Evolutionary conservation across 2,888 invertebrate species (phyloP).

Genomic region (Torymus texanus): DNA sequence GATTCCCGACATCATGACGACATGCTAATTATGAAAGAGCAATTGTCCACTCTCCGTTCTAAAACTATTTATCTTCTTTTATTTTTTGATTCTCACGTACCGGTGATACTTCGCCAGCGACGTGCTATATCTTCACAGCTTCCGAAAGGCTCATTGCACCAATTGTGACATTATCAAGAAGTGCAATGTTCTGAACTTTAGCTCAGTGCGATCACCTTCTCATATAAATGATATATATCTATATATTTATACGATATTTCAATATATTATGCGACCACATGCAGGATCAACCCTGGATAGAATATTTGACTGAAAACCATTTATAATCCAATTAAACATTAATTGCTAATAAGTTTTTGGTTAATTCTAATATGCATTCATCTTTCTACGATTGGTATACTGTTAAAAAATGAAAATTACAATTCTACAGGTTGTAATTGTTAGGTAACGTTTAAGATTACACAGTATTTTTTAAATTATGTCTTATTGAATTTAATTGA

Average conservation of each 20-base stretch:
- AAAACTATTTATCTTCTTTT: constrained; percentile 44
- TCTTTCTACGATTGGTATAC: constrained; percentile 2
- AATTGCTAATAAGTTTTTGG: constrained; percentile 11
- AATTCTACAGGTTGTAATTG: constrained; percentile 2
- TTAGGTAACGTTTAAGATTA: constrained; percentile 28
- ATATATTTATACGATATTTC: constrained; percentile 44
- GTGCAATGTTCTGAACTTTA: constrained; percentile 57
- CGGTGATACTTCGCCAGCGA: constrained; percentile 40
- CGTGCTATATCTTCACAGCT: constrained; percentile 58
- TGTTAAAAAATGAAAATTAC: constrained; percentile 24
- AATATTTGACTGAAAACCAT: constrained; percentile 54
- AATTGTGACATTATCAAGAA: constrained; percentile 45
- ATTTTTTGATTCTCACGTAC: constrained; percentile 52
- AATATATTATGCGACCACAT: constrained; percentile 50
- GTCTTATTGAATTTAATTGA: constrained; percentile 20
- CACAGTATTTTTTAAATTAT: constrained; percentile 4
- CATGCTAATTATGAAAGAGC: constrained; percentile 49
- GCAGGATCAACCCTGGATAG: constrained; percentile 53
- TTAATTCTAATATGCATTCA: constrained; percentile 31
- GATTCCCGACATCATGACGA: constrained; percentile 47
- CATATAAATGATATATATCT: constrained; percentile 48
- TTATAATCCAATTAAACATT: constrained; percentile 29
- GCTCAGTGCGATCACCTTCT: constrained; percentile 52
- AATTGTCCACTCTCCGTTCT: constrained; percentile 50
- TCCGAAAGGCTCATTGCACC: constrained; percentile 58